Conservation (phyloP, 2,888 invertebrate genomes). For the Drosophila trichaetosa region DNA sequence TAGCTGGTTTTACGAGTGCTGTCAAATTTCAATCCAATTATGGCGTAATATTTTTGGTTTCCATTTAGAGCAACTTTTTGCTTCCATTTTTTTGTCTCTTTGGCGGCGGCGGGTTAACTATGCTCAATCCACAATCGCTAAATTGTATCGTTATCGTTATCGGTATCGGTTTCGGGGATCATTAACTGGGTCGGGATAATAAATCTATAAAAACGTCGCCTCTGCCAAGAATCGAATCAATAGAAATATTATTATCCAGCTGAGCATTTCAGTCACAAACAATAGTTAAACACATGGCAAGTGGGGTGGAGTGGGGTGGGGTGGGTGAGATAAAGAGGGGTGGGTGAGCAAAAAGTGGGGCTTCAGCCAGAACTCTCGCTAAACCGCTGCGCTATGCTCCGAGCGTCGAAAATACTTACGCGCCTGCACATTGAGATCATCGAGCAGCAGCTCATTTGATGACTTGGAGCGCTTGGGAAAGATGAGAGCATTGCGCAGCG, state of each 20-base stretch:
- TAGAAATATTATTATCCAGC: slow-evolving; percentile 33
- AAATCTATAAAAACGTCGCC: slow-evolving; percentile 68
- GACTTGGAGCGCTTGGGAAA: slow-evolving; percentile 81
- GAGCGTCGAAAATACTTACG: slow-evolving; percentile 79
- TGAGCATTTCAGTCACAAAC: slow-evolving; percentile 21
- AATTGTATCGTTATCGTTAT: slow-evolving; percentile 20
- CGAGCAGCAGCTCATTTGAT: slow-evolving; percentile 81
- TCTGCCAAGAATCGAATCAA: slow-evolving; percentile 60
- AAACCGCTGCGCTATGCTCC: slow-evolving; percentile 70
- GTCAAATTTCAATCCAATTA: slow-evolving; percentile 55
- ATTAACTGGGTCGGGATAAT: slow-evolving; percentile 32
- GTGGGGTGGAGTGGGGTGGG: slow-evolving; percentile 10
- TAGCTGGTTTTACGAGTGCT: slow-evolving; percentile 42
- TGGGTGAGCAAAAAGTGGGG: slow-evolving; percentile 40
- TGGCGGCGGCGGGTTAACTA: slow-evolving; percentile 64
- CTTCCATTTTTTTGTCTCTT: slow-evolving; percentile 29
- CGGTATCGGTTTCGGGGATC: slow-evolving; percentile 28
- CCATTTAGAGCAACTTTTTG: slow-evolving; percentile 15
- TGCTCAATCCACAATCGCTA: slow-evolving; percentile 36
- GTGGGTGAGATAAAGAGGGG: slow-evolving; percentile 23
- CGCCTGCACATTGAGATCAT: slow-evolving; percentile 79
- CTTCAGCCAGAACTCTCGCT: slow-evolving; percentile 21
- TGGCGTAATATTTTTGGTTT: slow-evolving; percentile 68
- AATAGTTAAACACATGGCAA: slow-evolving; percentile 21
- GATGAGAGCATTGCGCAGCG: slow-evolving; percentile 68